A percentile compares a stretch with the other conserved stretches of the same genome.
These are phyloP conservation scores for Chamaetylas fuelleborni DNA, from an alignment of 2,113 vertebrate species.

Conservation along the genomic window DNA sequence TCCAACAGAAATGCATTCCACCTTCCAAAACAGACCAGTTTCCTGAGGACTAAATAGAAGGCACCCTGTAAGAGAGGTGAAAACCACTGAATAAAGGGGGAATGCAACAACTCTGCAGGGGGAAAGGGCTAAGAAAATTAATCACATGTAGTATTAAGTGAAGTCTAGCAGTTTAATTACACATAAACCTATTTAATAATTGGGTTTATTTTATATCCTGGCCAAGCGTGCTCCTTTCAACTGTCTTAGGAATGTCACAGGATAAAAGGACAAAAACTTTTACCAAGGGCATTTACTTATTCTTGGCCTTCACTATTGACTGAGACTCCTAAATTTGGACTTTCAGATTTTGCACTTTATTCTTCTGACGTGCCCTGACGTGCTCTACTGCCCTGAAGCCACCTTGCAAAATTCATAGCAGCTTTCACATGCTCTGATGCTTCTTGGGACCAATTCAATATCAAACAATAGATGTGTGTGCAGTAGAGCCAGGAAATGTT, in stretches of 20 bases:
- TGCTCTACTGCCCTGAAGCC: conserved; percentile 73
- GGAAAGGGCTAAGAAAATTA: background rate
- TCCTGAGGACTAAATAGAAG: background rate
- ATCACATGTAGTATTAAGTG: background rate
- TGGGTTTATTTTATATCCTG: background rate
- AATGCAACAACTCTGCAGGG: background rate
- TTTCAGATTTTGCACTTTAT: conserved; percentile 68
- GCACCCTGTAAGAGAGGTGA: background rate
- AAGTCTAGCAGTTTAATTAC: conserved; percentile 44
- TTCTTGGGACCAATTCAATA: conserved; percentile 80
- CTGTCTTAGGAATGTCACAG: background rate
- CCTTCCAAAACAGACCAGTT: background rate
- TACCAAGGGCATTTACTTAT: conserved; percentile 17
- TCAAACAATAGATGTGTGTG: conserved; percentile 72
- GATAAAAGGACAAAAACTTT: background rate
- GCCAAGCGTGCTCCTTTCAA: background rate
- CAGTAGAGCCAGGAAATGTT: conserved; percentile 54
- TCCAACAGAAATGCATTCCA: background rate
- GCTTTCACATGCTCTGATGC: conserved; percentile 73
- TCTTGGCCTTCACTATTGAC: conserved; percentile 39
- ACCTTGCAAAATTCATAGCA: conserved; percentile 76
- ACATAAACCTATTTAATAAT: conserved; percentile 29
- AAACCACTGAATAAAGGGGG: background rate
- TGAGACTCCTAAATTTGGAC: conserved; percentile 67
- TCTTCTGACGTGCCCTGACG: conserved; percentile 75